Base-by-base conservation (phyloP, 2,797 vertebrate genomes). In the Pelobates cultripes region DNA sequence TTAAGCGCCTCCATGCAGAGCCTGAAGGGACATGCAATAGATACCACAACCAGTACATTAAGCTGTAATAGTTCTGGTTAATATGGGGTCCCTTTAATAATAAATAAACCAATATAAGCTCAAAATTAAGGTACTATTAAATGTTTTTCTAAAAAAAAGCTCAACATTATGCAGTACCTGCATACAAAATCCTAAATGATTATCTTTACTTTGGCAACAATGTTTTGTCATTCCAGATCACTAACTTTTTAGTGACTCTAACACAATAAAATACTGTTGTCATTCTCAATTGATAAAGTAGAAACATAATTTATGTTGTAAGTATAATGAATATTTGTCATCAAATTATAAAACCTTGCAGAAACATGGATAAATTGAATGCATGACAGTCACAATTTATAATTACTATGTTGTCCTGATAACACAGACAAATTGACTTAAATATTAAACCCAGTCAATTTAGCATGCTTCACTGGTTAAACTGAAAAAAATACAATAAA, bases 341-440 rank as follows among this genome's bases (percentile, higher is more conserved):
- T 73, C 63, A 83, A 74, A 74, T 74, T 75, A 64, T 71, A 66
- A 79, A 75, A 64, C 66, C 55, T 75, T 78, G 51, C 43, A 68
- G 64, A 74, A 78, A 83, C 72, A 79, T 53, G 55, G 66, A 64
- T 79, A 79, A 53, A 66, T 84, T 70, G 70, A 63, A 64, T 79
- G 55, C 71, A 74, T 55, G 77, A 79, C 66, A 79, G 64, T 64
- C 75, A 57, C 72, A 79, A 71, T 84, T 75, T 79, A 84, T 75
- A 84, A 84, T 84, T 84, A 75, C 77, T 10, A 61, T 43, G 40
- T 83, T 83, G 77, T 75, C 64, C 70, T 79, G 82, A 84, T 79
- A 84, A 84, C 71, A 42, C 45, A 84, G 67, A 71, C 77, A 84
- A 84, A 84, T 84, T 75, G 74, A 43, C 72, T 79, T 79, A 84